Percentiles rank a stretch among this genome's conserved stretches.
Conservation (phyloP, 2,113 vertebrate genomes). For the Tetraodon nigroviridis region DNA sequence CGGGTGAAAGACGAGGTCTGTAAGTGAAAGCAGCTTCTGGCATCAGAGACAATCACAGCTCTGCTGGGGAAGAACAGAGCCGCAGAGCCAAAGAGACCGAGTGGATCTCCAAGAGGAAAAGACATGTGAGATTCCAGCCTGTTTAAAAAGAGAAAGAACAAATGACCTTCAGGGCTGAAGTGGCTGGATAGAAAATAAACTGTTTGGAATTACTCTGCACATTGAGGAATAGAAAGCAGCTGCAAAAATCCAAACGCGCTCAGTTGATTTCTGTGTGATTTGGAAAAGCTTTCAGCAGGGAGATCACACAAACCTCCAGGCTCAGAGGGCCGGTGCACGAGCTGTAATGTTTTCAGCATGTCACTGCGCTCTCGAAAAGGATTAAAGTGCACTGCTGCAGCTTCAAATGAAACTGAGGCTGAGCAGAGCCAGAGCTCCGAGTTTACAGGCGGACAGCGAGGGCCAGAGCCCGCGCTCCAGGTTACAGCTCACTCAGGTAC, state of each 20-base stretch:
- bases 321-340: conserved; percentile 41
- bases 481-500: conserved; percentile 16
- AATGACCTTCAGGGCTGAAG: conserved; percentile 70
- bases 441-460: conserved; percentile 3
- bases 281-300: conserved; percentile 64
- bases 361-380: conserved; percentile 38
- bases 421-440: background rate
- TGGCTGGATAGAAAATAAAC: conserved; percentile 76
- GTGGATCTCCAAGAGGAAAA: conserved; percentile 49
- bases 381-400: conserved; percentile 34
- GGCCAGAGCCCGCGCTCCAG: conserved; percentile 4
- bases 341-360: conserved; percentile 58
- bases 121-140: conserved; percentile 56
- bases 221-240: conserved; percentile 75
- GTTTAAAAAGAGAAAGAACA: conserved; percentile 58
- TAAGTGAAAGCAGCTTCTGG: conserved; percentile 35
- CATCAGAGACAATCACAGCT: conserved; percentile 47
- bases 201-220: conserved; percentile 78
- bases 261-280: conserved; percentile 59
- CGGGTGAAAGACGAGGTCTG: conserved; percentile 11
- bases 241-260: conserved; percentile 62
- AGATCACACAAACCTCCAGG: conserved; percentile 52
- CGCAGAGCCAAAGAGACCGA: conserved; percentile 45
- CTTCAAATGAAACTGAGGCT: conserved; percentile 14
- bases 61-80: conserved; percentile 43